A percentile compares a stretch with the other conserved stretches of the same genome.
Conservation (phyloP, 2,888 invertebrate species). For the Amiota mariae region DNA sequence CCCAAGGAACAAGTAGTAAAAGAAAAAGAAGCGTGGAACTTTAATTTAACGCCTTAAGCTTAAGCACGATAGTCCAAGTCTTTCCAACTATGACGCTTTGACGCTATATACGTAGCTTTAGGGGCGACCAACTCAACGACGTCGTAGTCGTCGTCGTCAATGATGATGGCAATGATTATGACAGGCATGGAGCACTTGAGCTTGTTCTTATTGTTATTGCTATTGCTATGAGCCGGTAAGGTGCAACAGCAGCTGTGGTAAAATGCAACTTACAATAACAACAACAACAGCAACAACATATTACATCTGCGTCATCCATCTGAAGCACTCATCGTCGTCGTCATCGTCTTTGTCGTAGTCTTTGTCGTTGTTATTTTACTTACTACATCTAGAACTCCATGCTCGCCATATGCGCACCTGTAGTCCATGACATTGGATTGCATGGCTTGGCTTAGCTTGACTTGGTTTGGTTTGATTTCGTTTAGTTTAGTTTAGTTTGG, state of each 20-base stretch:
- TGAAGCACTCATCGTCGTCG: background rate
- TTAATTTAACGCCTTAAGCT: slow-evolving; percentile 4
- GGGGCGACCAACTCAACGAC: background rate
- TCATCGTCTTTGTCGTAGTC: background rate
- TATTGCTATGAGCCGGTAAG: slow-evolving; percentile 4
- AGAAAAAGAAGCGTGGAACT: background rate
- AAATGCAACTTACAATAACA: slow-evolving; percentile 36
- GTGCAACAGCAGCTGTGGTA: background rate
- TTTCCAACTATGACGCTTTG: background rate
- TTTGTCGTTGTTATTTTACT: background rate
- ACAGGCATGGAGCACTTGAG: slow-evolving; percentile 9
- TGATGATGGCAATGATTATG: slow-evolving; percentile 41
- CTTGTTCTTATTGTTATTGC: slow-evolving; percentile 49
- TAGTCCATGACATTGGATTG: background rate
- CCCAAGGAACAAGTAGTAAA: too few species aligned
- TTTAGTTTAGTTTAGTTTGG: background rate
- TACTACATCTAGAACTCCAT: background rate
- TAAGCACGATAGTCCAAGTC: background rate
- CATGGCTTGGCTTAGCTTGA: slow-evolving; percentile 19
- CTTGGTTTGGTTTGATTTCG: background rate
- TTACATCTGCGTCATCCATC: background rate
- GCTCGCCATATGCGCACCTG: background rate
- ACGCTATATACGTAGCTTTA: background rate
- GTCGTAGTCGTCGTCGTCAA: slow-evolving; percentile 46
- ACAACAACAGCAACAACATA: slow-evolving; percentile 5